Conservation (phyloP, 2,888 invertebrate species). For the Exephanes ischioxanthus region DNA sequence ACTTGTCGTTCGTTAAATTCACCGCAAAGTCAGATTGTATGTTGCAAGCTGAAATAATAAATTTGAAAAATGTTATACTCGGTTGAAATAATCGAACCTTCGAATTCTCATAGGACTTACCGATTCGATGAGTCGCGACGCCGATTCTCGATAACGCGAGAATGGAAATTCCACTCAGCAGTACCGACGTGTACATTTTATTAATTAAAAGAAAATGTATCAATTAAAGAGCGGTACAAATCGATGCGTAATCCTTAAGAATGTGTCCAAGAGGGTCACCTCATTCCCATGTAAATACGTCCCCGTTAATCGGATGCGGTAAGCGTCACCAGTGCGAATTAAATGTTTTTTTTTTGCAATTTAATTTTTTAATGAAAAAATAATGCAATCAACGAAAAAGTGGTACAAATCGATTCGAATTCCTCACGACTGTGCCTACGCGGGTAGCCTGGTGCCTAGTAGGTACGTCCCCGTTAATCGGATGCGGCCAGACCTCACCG, state of each 20-base stretch:
- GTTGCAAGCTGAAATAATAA: slow-evolving; percentile 58
- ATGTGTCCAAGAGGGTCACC: neutral
- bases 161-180: slow-evolving; percentile 24
- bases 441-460: too few species aligned
- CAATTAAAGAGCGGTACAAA: neutral
- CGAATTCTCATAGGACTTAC: slow-evolving; percentile 18
- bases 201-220: too few species aligned
- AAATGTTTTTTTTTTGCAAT: too few species aligned
- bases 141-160: slow-evolving; percentile 2
- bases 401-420: neutral
- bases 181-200: slow-evolving; percentile 9
- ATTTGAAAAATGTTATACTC: too few species aligned
- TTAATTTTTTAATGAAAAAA: too few species aligned
- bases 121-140: neutral
- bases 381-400: too few species aligned
- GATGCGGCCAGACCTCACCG: too few species aligned
- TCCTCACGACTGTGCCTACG: neutral
- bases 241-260: neutral
- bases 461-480: too few species aligned
- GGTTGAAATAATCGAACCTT: neutral
- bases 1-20: slow-evolving; percentile 45
- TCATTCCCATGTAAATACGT: too few species aligned
- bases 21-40: slow-evolving; percentile 55
- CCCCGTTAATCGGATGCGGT: too few species aligned
- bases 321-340: neutral